These are phyloP conservation scores for Heliangelus exortis DNA, from an alignment of 2,797 vertebrate species.

Conservation along the genomic window DNA sequence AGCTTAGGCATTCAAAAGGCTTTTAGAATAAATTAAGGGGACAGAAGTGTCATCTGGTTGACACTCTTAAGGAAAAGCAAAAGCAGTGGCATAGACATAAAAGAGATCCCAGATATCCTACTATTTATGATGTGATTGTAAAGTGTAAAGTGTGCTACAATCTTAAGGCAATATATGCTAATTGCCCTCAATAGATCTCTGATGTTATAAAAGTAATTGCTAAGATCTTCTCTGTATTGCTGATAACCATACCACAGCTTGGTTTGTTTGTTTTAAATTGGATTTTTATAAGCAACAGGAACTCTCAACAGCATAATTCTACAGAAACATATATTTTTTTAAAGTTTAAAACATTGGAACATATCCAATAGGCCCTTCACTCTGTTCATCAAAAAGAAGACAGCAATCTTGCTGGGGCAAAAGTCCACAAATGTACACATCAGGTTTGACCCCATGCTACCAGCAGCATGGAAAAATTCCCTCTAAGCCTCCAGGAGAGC, in stretches of 20 bases:
- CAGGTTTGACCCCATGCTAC: not conserved
- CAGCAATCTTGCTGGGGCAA: not conserved
- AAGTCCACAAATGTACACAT: not conserved
- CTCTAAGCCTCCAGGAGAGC: not conserved
- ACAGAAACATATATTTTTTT: not conserved
- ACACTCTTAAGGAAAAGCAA: constrained; percentile 26
- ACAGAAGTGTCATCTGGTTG: constrained; percentile 25
- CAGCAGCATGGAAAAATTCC: not conserved
- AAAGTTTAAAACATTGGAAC: not conserved
- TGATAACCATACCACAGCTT: not conserved
- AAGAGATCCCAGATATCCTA: constrained; percentile 27
- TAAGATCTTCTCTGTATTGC: not conserved
- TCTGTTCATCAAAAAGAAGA: constrained; percentile 1
- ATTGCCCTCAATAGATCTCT: constrained; percentile 35
- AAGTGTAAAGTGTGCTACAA: constrained; percentile 34
- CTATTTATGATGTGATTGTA: constrained; percentile 51
- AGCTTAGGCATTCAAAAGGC: not conserved
- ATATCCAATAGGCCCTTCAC: not conserved
- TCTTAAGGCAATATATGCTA: constrained; percentile 25
- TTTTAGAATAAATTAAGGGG: not conserved
- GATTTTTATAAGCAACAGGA: constrained; percentile 22
- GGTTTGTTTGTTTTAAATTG: constrained; percentile 15
- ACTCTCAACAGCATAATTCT: not conserved
- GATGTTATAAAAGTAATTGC: constrained; percentile 22
- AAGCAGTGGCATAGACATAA: constrained; percentile 44